Evolutionary conservation across 2,797 vertebrate genomes (phyloP), one percentile per base, ranked within the genome.

Genomic region (Malurus leucopterus): DNA sequence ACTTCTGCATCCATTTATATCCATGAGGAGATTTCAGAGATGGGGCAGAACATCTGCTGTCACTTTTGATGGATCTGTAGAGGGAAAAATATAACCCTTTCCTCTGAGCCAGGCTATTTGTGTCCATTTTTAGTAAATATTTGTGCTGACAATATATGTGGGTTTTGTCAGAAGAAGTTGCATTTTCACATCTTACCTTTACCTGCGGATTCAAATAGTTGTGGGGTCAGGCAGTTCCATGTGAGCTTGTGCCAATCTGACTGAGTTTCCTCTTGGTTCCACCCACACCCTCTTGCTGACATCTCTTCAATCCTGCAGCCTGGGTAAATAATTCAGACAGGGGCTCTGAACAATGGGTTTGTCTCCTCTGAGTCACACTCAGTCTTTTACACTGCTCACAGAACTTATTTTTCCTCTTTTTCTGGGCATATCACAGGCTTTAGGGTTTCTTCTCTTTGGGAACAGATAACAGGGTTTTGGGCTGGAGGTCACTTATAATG

Each of bases 1-100:
- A n/a, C 26, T 76, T 85, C 32, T 78, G 38, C 41, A 73, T 67
- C 55, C 53, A 11, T 67, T 90, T 89, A 54, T 62, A 46, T n/a
- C 70, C 23, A 15, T 11, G 7, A 89, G 43, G 40, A 58, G 10
- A 68, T 57, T 36, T 38, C 30, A 87, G 44, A 88, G 65, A 15
- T 19, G 44, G 53, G 76, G 18, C 40, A 44, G 30, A 63, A 50
- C 49, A n/a, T 72, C 36, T 62, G 11, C 36, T 26, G 15, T 34
- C 5, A 4, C n/a, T 70, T 84, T 54, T 22, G 20, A 38, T 19
- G 32, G 13, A 84, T 43, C 40, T 53, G 29, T 6, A 17, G 30
- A 30, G 40, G 8, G 4, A 4, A 0, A 8, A 8, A 27, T 23
- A 17, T 0, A 47, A n/a, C 9, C 27, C 24, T 64, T 47, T 64